Base-by-base conservation (phyloP, 2,113 vertebrate genomes). In the Myocastor coypus region DNA sequence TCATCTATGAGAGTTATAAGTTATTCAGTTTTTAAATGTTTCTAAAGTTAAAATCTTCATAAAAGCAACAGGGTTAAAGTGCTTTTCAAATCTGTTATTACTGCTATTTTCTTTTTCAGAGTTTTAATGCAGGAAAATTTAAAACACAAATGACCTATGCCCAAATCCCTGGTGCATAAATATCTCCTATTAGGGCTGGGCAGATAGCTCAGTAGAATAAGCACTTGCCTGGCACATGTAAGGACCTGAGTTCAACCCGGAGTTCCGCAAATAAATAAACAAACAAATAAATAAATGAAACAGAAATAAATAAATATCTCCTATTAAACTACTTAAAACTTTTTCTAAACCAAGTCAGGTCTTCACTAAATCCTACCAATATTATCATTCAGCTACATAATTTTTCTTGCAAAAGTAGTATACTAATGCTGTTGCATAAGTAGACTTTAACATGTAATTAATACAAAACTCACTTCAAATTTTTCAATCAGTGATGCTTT, bases 271-370 rank as follows among this genome's bases (percentile, higher is more conserved):
- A n/a, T n/a, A n/a, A n/a, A n/a, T n/a, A n/a, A n/a, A n/a, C n/a
- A n/a, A n/a, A n/a, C n/a, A n/a, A n/a, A n/a, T n/a, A n/a, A n/a
- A n/a, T n/a, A n/a, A n/a, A n/a, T n/a, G n/a, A n/a, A n/a, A n/a
- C n/a, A n/a, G n/a, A n/a, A n/a, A n/a, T n/a, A n/a, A n/a, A 93
- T 37, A 83, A 87, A 75, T 59, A 71, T 5, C 64, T 92, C n/a
- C n/a, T 80, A 61, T 37, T 52, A 69, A n/a, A 89, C 77, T 66
- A 88, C 28, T 46, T 75, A 22, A 87, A 85, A 82, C 80, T 12
- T 84, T 64, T 83, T 75, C 81, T 64, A 92, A 81, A 88, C 64
- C 66, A 83, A 96, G 50, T 20, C 81, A 28, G 93, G 64, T 83
- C 42, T n/a, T 52, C 59, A 64, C 59, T 83, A 87, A 92, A 63